These are phyloP conservation scores for Octodon degus DNA, from an alignment of 2,113 vertebrate species.

Conservation along the genomic window DNA sequence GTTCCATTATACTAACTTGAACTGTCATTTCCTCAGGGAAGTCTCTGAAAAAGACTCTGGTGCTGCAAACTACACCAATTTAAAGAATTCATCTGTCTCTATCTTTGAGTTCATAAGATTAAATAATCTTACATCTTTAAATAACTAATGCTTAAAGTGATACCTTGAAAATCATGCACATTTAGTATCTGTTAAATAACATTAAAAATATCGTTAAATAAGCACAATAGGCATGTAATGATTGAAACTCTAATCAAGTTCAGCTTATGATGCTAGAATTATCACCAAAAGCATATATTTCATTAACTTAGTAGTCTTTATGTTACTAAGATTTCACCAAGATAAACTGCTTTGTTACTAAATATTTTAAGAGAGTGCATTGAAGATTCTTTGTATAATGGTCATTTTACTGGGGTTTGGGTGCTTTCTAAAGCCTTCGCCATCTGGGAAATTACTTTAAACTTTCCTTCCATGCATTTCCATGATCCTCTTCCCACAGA, in stretches of 20 bases:
- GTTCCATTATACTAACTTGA: neutral
- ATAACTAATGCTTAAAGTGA: conserved; percentile 14
- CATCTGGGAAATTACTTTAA: neutral
- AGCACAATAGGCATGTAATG: neutral
- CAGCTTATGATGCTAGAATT: neutral
- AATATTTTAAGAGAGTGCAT: neutral
- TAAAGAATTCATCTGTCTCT: conserved; percentile 15
- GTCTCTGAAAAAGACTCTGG: neutral
- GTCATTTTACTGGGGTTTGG: neutral
- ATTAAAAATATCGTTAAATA: conserved; percentile 2
- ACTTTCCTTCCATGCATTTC: neutral
- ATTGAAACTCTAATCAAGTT: conserved; percentile 24
- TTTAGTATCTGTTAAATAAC: neutral
- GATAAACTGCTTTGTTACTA: conserved; percentile 19
- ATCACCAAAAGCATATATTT: conserved; percentile 19
- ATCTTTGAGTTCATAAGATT: neutral
- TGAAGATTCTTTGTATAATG: neutral
- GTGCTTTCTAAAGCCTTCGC: neutral
- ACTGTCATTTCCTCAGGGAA: neutral
- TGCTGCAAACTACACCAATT: neutral
- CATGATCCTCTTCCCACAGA: neutral
- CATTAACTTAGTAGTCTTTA: neutral
- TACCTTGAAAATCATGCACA: neutral
- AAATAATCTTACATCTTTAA: conserved; percentile 43
- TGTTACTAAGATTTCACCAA: neutral